A percentile compares a stretch with the other conserved stretches of the same genome.
Conservation (phyloP, 2,113 vertebrate genomes). For the Calonectris borealis region DNA sequence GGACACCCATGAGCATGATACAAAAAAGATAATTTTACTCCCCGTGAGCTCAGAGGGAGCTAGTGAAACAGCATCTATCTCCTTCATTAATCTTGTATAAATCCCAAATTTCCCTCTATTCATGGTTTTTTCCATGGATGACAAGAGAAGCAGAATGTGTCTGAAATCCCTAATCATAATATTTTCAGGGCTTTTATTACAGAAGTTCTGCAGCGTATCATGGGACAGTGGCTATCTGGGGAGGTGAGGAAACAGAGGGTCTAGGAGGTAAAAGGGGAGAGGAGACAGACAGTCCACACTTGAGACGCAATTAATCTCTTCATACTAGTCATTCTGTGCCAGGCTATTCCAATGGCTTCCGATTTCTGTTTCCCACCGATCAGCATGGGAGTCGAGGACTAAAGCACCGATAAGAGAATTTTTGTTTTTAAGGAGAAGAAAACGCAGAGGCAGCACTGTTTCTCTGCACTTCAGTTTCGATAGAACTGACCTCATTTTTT, state of each 20-base stretch:
- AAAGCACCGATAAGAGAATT: neutral
- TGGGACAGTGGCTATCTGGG: neutral
- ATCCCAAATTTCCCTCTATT: neutral
- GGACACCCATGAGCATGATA: neutral
- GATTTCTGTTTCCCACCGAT: neutral
- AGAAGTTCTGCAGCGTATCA: neutral
- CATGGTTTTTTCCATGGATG: neutral
- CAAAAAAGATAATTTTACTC: neutral
- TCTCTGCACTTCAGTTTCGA: neutral
- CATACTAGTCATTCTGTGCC: neutral
- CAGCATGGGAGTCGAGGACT: neutral
- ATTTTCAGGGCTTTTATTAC: neutral
- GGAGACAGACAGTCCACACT: neutral
- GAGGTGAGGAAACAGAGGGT: neutral
- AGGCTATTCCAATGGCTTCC: neutral
- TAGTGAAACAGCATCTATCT: neutral
- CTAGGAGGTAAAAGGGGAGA: neutral
- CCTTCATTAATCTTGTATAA: neutral
- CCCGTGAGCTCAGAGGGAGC: neutral
- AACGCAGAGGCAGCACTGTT: neutral
- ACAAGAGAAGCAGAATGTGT: neutral
- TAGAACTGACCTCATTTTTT: constrained; percentile 38
- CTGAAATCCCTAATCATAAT: neutral
- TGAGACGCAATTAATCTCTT: neutral
- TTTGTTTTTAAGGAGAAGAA: neutral